phyloP scores from a whole-genome alignment of 1,140 invertebrate genomes.

The Heliconius nattereri region DNA sequence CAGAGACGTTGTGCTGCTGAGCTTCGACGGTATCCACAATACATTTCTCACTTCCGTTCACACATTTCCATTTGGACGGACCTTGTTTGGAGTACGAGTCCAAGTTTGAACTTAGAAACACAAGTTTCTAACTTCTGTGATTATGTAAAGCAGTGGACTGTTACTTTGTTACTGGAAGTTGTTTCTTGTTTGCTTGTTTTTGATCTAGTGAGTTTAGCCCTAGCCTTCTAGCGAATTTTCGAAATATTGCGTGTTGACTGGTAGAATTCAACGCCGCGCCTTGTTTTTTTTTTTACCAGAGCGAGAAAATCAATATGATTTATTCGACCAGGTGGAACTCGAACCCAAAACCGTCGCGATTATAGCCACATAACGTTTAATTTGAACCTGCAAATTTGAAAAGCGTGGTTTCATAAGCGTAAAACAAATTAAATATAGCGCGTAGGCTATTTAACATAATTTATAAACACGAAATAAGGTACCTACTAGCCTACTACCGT shows the following conservation, averaged over 20 bases:
- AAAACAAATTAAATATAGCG: not conserved
- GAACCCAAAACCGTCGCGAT: no score
- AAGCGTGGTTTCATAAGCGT: no score
- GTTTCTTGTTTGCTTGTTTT: not conserved
- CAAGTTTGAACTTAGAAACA: slow-evolving; percentile 16
- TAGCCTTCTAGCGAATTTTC: not conserved
- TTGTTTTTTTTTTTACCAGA: no score
- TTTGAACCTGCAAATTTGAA: no score
- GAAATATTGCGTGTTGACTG: no score
- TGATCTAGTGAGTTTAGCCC: not conserved
- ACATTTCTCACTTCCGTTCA: not conserved
- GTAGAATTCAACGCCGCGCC: no score
- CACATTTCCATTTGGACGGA: slow-evolving; percentile 19
- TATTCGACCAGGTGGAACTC: no score
- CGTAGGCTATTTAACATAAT: not conserved
- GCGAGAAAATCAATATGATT: no score
- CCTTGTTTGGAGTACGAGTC: not conserved
- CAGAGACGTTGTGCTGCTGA: no score
- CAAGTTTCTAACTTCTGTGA: slow-evolving; percentile 19
- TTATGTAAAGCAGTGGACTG: not conserved
- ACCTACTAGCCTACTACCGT: not conserved
- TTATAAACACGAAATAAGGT: not conserved
- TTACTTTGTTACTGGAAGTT: not conserved
- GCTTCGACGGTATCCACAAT: no score
- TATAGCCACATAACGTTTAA: no score